These are phyloP conservation scores for Caenorhabditis macrosperma DNA, from an alignment of 2,888 invertebrate species.

Conservation along the genomic window DNA sequence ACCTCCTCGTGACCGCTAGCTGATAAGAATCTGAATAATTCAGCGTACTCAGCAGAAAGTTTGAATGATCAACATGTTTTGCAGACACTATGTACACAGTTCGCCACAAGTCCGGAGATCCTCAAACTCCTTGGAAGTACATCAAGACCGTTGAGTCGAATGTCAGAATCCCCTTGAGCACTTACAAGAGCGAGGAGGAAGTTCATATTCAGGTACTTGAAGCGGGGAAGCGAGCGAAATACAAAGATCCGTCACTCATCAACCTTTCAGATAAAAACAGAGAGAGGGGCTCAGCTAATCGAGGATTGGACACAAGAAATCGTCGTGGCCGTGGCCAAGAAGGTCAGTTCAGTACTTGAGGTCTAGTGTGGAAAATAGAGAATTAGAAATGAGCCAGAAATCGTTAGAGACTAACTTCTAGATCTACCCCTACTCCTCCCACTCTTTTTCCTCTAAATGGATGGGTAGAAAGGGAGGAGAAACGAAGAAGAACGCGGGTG, in stretches of 20 bases:
- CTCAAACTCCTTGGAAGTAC: constrained; percentile 65
- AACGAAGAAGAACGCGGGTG: not conserved
- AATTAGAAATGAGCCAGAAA: constrained; percentile 16
- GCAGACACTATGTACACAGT: constrained; percentile 65
- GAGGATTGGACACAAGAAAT: constrained; percentile 74
- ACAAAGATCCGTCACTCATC: not conserved
- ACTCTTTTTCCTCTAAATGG: constrained; percentile 10
- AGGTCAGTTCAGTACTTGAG: constrained; percentile 52
- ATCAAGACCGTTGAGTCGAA: constrained; percentile 63
- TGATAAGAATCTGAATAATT: constrained; percentile 41
- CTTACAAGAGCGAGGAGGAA: constrained; percentile 68
- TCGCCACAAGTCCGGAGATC: constrained; percentile 58
- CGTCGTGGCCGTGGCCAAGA: constrained; percentile 66
- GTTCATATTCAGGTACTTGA: constrained; percentile 69
- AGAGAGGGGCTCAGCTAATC: constrained; percentile 65
- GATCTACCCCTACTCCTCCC: no score
- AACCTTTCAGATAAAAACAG: constrained; percentile 69
- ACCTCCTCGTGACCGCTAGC: not conserved
- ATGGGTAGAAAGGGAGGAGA: not conserved
- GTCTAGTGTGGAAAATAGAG: not conserved
- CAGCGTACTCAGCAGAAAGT: constrained; percentile 16
- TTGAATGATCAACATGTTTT: constrained; percentile 21
- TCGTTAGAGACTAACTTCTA: not conserved
- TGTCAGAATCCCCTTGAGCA: constrained; percentile 66
- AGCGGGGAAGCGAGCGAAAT: no score